phyloP scores from a whole-genome alignment of 23 tunicate species.

The Botrylloides violaceus region DNA sequence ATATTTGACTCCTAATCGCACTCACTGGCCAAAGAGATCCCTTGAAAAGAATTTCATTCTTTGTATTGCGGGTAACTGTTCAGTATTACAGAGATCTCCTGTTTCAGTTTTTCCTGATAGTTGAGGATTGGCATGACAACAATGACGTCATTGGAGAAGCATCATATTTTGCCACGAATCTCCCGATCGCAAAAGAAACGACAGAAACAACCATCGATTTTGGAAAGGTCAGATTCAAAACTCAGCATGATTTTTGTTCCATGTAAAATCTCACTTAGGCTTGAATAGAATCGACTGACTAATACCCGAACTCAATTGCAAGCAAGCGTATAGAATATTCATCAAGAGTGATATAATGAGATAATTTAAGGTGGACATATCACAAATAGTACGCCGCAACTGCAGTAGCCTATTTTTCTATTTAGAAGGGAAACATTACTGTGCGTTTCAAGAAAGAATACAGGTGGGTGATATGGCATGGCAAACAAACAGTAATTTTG shows the following conservation, averaged over 20 bases:
- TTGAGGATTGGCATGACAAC: conserved; percentile 19
- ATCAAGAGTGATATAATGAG: too few species aligned
- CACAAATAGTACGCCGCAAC: too few species aligned
- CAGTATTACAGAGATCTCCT: background rate
- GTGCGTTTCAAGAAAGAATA: conserved; percentile 2
- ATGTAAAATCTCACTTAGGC: too few species aligned
- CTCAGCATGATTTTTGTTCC: too few species aligned
- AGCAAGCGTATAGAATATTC: too few species aligned
- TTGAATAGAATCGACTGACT: background rate
- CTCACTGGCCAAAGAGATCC: too few species aligned
- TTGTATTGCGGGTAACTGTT: too few species aligned
- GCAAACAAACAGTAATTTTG: background rate
- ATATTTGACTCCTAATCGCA: too few species aligned
- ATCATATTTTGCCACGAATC: background rate
- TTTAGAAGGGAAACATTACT: conserved; percentile 14
- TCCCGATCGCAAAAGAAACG: background rate
- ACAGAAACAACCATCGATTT: background rate
- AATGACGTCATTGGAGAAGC: conserved; percentile 11
- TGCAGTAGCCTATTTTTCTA: too few species aligned
- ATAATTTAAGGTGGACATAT: background rate
- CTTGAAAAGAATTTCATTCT: too few species aligned
- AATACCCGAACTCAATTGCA: background rate
- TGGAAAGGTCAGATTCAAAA: conserved; percentile 7
- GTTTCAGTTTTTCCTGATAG: conserved; percentile 24
- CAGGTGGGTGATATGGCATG: background rate